Evolutionary conservation across 2,888 invertebrate genomes (phyloP), one percentile per base, ranked within the genome.

Genomic region (Mimachlamys varia): DNA sequence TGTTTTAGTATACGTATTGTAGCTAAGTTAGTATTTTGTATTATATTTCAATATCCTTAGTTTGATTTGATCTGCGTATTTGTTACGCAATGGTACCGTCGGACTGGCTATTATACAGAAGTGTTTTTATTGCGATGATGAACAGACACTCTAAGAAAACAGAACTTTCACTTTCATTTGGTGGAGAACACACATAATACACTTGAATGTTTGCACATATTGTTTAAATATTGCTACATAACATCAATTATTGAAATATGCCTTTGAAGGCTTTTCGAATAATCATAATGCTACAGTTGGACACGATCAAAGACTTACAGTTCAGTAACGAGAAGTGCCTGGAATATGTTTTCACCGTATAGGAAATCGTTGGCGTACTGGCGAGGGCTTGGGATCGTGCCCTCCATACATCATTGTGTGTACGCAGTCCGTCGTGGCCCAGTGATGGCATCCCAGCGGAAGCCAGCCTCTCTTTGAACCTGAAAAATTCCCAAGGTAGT

Each of bases 171-270:
- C 62, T 62, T 58, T 76, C 76, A 76, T 15, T 76, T 76, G 33
- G 12, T 33, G 33, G 0, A 76, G 27, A 33, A 76, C 33, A 62
- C 22, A n/a, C 62, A 44, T 62, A 2, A 62, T 22, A 7, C 33
- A 76, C 13, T 1, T 22, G 12, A 76, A 76, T 33, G 76, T 33
- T 33, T 76, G 76, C 27, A 76, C 76, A 76, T 76, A 33, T 76
- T 76, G 76, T 76, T 76, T 12, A 76, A 76, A 76, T 76, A 76
- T 76, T 76, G 76, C 33, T 76, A 33, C 76, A 76, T 76, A 76
- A 33, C 33, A 76, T 22, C 76, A 76, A 27, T 76, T 5, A 76
- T 76, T 76, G 76, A 76, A 76, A 76, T 76, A 76, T 76, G 76
- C 27, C 76, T 76, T 76, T 76, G 76, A 76, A 76, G 76, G 33